Conservation (phyloP, 2,888 invertebrate species). For the Brassicogethes aeneus region DNA sequence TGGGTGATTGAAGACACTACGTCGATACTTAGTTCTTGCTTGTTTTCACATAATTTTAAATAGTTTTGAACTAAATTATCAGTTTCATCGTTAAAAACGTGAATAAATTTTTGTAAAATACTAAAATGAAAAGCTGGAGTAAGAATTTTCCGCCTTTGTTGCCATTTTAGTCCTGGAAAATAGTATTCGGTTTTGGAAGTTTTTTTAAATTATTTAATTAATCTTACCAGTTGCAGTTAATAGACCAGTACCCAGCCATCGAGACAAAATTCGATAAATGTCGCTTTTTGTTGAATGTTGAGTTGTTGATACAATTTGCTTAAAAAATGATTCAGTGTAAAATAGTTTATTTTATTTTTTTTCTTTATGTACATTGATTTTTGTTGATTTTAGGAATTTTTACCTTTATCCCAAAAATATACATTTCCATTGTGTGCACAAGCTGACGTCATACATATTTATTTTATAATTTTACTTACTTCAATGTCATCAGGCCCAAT, state of each 20-base stretch:
- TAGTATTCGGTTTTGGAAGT: too few relatives aligned
- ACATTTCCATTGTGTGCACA: too few relatives aligned
- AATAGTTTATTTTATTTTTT: not conserved
- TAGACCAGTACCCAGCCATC: conserved; percentile 12
- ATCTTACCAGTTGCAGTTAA: conserved; percentile 8
- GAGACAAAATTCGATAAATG: conserved; percentile 7
- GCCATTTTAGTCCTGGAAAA: conserved; percentile 18
- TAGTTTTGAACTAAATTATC: conserved; percentile 12
- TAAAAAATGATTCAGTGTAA: not conserved
- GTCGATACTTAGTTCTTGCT: conserved; percentile 2
- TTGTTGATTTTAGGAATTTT: too few relatives aligned
- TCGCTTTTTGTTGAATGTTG: conserved; percentile 10
- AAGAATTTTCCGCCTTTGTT: conserved; percentile 16
- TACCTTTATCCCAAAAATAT: too few relatives aligned
- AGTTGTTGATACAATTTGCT: conserved; percentile 8
- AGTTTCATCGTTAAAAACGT: conserved; percentile 19
- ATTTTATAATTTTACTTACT: too few relatives aligned
- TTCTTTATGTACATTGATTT: too few relatives aligned
- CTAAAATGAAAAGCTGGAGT: conserved; percentile 22
- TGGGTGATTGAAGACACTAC: conserved; percentile 8
- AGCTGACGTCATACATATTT: too few relatives aligned
- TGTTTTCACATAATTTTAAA: conserved; percentile 5
- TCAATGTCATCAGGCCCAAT: conserved; percentile 8
- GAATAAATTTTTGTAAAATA: conserved; percentile 17
- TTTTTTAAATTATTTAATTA: too few relatives aligned